These are phyloP conservation scores for Neopipo cinnamomea DNA, from an alignment of 2,113 vertebrate genomes.

Conservation along the genomic window DNA sequence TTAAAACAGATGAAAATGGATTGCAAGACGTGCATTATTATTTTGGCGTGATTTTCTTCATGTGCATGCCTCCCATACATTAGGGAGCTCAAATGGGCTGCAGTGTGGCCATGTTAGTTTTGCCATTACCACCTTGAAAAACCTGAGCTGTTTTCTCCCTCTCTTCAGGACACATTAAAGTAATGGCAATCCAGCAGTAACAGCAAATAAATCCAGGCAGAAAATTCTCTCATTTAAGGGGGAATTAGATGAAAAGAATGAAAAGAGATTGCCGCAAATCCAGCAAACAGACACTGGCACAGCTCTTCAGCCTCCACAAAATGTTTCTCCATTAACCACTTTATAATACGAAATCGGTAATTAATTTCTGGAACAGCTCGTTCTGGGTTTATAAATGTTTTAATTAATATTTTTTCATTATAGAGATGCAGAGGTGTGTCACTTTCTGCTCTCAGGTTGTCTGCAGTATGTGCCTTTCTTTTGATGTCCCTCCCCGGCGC, in stretches of 20 bases:
- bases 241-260: not conserved
- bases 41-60: slow-evolving; percentile 15
- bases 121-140: not conserved
- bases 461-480: not conserved
- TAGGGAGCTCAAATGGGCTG: slow-evolving; percentile 20
- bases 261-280: not conserved
- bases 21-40: slow-evolving; percentile 58
- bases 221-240: not conserved
- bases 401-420: not conserved
- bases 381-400: not conserved
- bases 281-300: not conserved
- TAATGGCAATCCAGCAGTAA: not conserved
- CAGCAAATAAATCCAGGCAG: not conserved
- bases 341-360: not conserved
- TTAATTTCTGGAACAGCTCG: not conserved
- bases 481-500: not conserved
- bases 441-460: not conserved
- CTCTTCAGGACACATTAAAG: not conserved
- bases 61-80: not conserved
- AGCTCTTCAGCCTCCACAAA: not conserved
- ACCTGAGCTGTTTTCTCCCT: not conserved
- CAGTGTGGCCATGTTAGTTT: not conserved
- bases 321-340: not conserved
- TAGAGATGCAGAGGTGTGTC: not conserved
- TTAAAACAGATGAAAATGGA: slow-evolving; percentile 67